Base-by-base conservation (phyloP, 2,113 vertebrate species). In the Cephalopholis sonnerati region DNA sequence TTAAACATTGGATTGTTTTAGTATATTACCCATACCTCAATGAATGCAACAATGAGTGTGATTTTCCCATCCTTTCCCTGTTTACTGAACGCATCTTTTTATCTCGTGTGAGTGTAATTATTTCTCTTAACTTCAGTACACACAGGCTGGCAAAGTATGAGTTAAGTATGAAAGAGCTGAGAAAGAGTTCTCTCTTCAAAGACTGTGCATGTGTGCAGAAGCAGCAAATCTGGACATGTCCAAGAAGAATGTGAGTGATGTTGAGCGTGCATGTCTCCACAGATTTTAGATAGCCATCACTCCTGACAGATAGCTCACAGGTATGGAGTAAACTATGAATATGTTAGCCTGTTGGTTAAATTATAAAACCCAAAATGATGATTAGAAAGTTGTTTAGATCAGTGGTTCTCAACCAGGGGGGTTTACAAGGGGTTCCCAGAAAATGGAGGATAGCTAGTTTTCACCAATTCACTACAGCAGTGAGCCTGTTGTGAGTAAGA, bases 221-320 rank as follows among this genome's bases (percentile, higher is more conserved):
- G 67, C 58, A 57, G 74, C 92, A 81, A 20, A 91, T 91, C 92
- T 64, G 70, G 79, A 92, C 93, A 92, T 20, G 93, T 85, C 76
- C 74, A 3, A 15, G 71, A 83, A 72, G 89, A 92, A 94, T 93
- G 90, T 3, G 71, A 67, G 24, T 27, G 85, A 70, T 67, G 87
- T 5, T 1, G 29, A 53, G 61, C 17, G 2, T 59, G 51, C 88
- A 77, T 62, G 91, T 74, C 81, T 71, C 72, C 18, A 15, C 91
- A 89, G 74, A 88, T 48, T 53, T 77, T 51, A 71, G 76, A 59
- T 29, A 81, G 48, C 57, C 83, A 57, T 71, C 46, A 7, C 62
- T 50, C 62, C 41, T 79, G 36, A 62, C 24, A 59, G 53, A 11
- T 27, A 22, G 6, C 63, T 63, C 44, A 2, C 3, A 29, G n/a